phyloP scores from a whole-genome alignment of 2,888 invertebrate genomes.

The Andrena marginata region DNA sequence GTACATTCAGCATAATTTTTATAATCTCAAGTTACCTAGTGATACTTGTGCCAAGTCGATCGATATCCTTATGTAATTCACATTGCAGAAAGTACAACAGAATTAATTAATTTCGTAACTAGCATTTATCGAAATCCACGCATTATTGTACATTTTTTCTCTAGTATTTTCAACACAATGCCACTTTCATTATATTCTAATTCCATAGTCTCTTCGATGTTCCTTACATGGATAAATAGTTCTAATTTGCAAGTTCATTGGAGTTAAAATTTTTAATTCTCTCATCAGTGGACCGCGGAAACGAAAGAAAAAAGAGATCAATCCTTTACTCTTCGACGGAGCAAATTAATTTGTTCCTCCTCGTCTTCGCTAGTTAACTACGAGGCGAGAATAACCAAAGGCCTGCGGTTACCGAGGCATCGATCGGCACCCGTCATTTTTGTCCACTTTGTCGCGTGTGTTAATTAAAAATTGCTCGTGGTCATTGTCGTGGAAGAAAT shows the following conservation, averaged over 20 bases:
- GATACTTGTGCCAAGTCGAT: too few species aligned
- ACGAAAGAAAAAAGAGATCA: constrained; percentile 29
- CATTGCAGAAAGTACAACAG: too few species aligned
- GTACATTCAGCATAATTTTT: too few species aligned
- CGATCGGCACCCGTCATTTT: constrained; percentile 73
- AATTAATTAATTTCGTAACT: too few species aligned
- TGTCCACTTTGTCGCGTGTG: constrained; percentile 73
- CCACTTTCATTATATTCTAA: too few species aligned
- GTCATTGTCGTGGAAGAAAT: constrained; percentile 74
- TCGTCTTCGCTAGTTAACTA: constrained; percentile 61
- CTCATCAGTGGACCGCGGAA: neutral
- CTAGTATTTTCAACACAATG: too few species aligned
- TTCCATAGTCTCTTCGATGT: too few species aligned
- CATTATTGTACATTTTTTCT: too few species aligned
- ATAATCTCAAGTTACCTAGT: too few species aligned
- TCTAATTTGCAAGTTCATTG: neutral
- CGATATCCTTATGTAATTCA: too few species aligned
- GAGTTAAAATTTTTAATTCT: constrained; percentile 20
- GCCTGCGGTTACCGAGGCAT: constrained; percentile 68
- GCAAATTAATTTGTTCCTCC: constrained; percentile 63
- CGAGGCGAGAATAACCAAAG: constrained; percentile 59
- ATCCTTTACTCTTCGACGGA: constrained; percentile 43
- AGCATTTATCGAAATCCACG: too few species aligned
- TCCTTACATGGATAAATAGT: neutral
- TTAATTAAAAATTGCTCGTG: constrained; percentile 81